A percentile compares a stretch with the other conserved stretches of the same genome.
Conservation (phyloP, 2,797 vertebrate species). For the Enteromius trimaculatus region DNA sequence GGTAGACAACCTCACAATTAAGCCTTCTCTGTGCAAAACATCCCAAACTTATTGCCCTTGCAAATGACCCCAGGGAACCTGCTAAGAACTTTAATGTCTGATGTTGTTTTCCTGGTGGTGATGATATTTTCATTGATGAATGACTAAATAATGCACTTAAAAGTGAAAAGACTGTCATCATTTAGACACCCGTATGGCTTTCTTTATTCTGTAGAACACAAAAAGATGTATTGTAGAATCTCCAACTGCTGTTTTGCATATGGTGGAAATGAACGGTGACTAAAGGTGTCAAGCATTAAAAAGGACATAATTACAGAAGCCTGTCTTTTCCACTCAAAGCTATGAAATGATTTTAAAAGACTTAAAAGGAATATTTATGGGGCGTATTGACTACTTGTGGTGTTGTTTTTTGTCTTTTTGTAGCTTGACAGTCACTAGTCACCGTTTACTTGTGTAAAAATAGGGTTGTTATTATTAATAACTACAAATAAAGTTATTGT, state of each 20-base stretch:
- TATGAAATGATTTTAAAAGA: background rate
- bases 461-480: too few relatives aligned
- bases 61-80: constrained; percentile 63
- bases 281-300: background rate
- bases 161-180: background rate
- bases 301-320: background rate
- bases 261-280: too few relatives aligned
- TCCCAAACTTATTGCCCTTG: constrained; percentile 71
- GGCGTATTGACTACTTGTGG: background rate
- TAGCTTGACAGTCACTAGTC: background rate
- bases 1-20: constrained; percentile 80
- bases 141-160: background rate
- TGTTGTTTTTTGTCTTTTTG: background rate
- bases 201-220: background rate
- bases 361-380: background rate
- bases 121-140: constrained; percentile 57
- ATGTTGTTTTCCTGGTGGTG: constrained; percentile 66
- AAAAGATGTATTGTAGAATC: background rate
- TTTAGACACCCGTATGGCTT: background rate
- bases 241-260: background rate
- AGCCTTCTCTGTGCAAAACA: constrained; percentile 72
- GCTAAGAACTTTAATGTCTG: constrained; percentile 65
- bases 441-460: background rate
- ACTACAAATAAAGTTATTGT: background rate
- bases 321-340: background rate